These are phyloP conservation scores for Madoqua kirkii DNA, from an alignment of 2,113 vertebrate genomes.

Conservation along the genomic window DNA sequence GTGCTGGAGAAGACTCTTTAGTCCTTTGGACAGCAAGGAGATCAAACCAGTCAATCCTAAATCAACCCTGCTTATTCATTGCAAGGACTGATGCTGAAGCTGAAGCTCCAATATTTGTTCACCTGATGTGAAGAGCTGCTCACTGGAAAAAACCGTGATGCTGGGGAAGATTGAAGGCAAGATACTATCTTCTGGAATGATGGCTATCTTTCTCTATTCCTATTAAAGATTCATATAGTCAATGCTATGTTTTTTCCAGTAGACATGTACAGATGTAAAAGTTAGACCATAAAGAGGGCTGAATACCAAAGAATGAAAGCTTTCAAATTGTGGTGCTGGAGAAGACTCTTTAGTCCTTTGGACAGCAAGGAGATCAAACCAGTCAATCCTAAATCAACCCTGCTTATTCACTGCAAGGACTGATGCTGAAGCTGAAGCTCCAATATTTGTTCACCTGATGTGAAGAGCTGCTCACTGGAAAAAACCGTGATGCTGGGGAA, in stretches of 20 bases:
- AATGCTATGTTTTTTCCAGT: neutral
- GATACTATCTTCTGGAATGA: neutral
- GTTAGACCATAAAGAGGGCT: neutral
- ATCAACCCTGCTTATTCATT: neutral
- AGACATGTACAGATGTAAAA: neutral
- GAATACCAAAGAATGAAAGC: neutral
- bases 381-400: neutral
- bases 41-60: no score
- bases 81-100: neutral
- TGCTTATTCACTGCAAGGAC: neutral
- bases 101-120: neutral
- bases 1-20: no score
- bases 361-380: neutral
- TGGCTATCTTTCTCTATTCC: no score
- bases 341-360: neutral
- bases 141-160: neutral
- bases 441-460: neutral
- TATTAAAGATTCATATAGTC: no score
- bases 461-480: neutral
- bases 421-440: neutral
- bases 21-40: no score
- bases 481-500: neutral
- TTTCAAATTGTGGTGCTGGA: neutral
- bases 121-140: neutral
- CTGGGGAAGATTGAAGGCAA: neutral